Base-by-base conservation (phyloP, 2,888 invertebrate genomes). In the Parnassius mnemosyne region DNA sequence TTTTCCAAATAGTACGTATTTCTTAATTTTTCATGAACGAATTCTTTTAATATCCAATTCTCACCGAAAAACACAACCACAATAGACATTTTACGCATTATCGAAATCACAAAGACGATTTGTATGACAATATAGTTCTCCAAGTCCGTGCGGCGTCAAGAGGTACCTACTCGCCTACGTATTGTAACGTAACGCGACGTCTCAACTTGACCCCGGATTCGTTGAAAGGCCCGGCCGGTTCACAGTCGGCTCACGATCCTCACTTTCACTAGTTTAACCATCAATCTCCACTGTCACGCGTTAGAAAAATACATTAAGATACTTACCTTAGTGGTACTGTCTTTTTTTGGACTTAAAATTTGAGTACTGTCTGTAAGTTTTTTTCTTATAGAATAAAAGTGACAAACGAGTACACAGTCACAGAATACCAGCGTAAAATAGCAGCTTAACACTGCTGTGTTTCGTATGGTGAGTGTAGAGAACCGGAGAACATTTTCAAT, bases 201-300 rank as follows among this genome's bases (percentile, higher is more conserved):
- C 58, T 63, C 60, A 47, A 66, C 66, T 70, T 66, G 72, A 77
- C 73, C 71, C 68, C 73, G 73, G 76, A 73, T 76, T 75, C 72
- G 75, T 76, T 69, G 66, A 70, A 74, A 77, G 75, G 70, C 72
- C 66, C 62, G 49, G 53, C 44, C 69, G 68, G 71, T 80, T 81
- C 68, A 72, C 77, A 84, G 78, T 78, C 80, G 60, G 64, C 65
- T 70, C 81, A 81, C 81, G 84, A 72, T 77, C 74, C 73, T 79
- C 77, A 85, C 87, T 85, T 86, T 85, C 86, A 79, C 87, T 83
- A 67, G 74, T 69, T 65, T 61, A 73, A 74, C 78, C 77, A 85
- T 85, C 79, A 84, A 83, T 85, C 81, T 80, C 68, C 63, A 68
- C 75, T 79, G 82, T 80, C 81, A 78, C 76, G 78, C 70, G 72